Conservation (phyloP, 2,113 vertebrate genomes). For the Lanius collurio region DNA sequence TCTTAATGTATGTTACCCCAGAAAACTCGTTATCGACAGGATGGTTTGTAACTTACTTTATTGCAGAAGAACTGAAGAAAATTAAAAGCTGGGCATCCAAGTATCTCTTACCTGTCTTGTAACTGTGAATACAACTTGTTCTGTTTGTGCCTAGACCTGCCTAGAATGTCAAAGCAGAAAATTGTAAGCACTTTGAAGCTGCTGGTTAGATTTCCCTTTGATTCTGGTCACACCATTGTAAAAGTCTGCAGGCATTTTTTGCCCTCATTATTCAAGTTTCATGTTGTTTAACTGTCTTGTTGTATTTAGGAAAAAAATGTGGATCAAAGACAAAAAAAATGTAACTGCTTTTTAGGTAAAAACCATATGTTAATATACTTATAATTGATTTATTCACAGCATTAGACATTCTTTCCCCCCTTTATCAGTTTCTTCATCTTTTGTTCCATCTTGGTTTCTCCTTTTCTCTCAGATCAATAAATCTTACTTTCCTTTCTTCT, state of each 20-base stretch:
- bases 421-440: background rate
- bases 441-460: background rate
- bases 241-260: background rate
- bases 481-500: background rate
- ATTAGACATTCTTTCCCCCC: background rate
- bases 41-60: background rate
- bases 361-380: background rate
- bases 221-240: background rate
- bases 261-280: background rate
- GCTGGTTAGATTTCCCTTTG: background rate
- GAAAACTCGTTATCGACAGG: background rate
- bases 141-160: background rate
- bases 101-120: background rate
- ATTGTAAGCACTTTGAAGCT: background rate
- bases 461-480: background rate
- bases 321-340: background rate
- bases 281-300: background rate
- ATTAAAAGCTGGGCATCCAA: background rate
- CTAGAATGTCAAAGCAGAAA: background rate
- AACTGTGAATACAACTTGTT: background rate
- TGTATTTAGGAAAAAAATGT: background rate
- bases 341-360: background rate
- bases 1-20: background rate
- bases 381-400: background rate
- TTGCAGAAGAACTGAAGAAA: background rate